Evolutionary conservation across 2,888 invertebrate species (phyloP).

Genomic region (Adela reaumurella): DNA sequence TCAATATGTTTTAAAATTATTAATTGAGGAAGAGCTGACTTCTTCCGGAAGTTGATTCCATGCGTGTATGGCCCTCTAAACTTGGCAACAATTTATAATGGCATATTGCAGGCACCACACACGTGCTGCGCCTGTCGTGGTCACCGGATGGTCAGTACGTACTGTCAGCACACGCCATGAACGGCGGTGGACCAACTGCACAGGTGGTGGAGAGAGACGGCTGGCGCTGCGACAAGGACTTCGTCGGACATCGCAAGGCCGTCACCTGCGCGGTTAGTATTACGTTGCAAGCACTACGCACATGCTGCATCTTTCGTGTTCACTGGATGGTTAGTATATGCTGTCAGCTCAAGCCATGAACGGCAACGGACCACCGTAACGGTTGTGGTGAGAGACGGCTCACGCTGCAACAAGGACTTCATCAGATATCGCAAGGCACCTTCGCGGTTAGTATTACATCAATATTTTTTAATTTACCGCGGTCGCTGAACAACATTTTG

Average conservation of each 20-base stretch:
- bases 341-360: conserved; percentile 99
- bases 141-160: conserved; percentile 97
- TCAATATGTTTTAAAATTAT: no score
- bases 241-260: conserved; percentile 96
- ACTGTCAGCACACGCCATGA: conserved; percentile 98
- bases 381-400: conserved; percentile 90
- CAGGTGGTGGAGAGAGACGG: conserved; percentile 93
- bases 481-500: no score
- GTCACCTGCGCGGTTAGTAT: conserved; percentile 84
- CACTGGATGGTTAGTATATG: conserved; percentile 95
- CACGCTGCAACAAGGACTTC: conserved; percentile 94
- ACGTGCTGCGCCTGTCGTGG: conserved; percentile 91
- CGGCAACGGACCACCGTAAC: conserved; percentile 94
- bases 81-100: no score
- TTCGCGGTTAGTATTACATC: no score
- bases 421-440: conserved; percentile 41
- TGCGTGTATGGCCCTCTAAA: no score
- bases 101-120: conserved; percentile 83
- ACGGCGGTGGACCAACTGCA: conserved; percentile 95
- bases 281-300: conserved; percentile 86
- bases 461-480: no score
- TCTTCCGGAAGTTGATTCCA: no score
- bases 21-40: no score
- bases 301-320: conserved; percentile 91
- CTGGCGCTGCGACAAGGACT: conserved; percentile 94